These are phyloP conservation scores for Dasyprocta punctata DNA, from an alignment of 2,113 vertebrate genomes.

Conservation along the genomic window DNA sequence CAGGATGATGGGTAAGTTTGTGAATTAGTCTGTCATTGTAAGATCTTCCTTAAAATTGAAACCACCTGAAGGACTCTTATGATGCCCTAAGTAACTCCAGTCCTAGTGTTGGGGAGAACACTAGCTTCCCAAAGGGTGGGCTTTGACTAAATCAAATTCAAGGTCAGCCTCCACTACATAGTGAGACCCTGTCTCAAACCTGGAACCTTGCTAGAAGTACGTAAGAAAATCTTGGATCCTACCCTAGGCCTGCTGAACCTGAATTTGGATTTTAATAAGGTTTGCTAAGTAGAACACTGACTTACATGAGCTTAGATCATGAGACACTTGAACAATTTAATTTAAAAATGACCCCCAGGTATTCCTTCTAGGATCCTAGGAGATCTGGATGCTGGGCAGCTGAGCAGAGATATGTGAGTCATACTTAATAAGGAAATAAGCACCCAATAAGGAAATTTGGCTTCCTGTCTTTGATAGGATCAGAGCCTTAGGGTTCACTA, in stretches of 20 bases:
- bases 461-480: background rate
- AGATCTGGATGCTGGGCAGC: background rate
- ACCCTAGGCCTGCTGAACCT: background rate
- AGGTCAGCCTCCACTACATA: too few species aligned
- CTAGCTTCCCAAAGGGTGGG: background rate
- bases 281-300: background rate
- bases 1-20: slow-evolving; percentile 61
- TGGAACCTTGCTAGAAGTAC: background rate
- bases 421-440: background rate
- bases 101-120: background rate
- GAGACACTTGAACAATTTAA: background rate
- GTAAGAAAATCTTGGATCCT: background rate
- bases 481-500: background rate
- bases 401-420: background rate
- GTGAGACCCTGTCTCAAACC: too few species aligned
- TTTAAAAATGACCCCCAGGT: background rate
- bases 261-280: background rate
- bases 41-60: background rate
- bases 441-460: background rate
- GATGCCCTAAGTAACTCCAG: background rate
- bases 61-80: background rate
- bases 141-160: background rate
- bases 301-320: background rate
- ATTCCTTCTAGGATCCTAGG: background rate
- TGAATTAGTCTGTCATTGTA: background rate